Conservation (phyloP, 2,888 invertebrate species). For the Tridacna crocea region DNA sequence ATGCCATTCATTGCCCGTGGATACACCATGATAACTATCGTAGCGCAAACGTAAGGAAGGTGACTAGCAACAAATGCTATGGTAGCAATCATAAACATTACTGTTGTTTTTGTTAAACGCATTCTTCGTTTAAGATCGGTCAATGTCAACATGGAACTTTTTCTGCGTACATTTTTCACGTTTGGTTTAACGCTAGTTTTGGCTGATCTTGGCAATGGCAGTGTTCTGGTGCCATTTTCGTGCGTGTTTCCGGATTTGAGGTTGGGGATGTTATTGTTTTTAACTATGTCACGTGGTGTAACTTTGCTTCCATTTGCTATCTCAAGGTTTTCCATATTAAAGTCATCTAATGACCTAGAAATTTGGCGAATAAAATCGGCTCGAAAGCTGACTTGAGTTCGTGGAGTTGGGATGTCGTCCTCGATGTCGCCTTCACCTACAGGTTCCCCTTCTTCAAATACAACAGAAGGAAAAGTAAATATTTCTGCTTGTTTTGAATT, state of each 20-base stretch:
- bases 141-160: constrained; percentile 10
- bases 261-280: constrained; percentile 8
- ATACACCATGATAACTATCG: constrained; percentile 31
- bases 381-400: neutral
- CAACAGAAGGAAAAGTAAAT: constrained; percentile 29
- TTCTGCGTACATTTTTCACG: constrained; percentile 6
- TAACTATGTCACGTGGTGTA: too few species aligned
- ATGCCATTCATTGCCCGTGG: constrained; percentile 25
- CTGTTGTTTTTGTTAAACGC: constrained; percentile 52
- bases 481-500: constrained; percentile 34
- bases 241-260: constrained; percentile 13
- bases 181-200: neutral
- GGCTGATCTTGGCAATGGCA: constrained; percentile 40
- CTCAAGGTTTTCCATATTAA: constrained; percentile 32
- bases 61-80: constrained; percentile 54
- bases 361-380: constrained; percentile 50
- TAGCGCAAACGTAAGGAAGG: constrained; percentile 52
- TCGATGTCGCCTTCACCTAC: constrained; percentile 2
- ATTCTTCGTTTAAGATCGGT: constrained; percentile 38
- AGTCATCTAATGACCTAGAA: constrained; percentile 50
- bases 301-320: neutral
- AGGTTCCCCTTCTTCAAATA: neutral
- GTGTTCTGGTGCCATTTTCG: constrained; percentile 46
- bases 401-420: neutral
- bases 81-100: constrained; percentile 61